Conservation (phyloP, 2,888 invertebrate species). For the Drosophila paramelanica region DNA sequence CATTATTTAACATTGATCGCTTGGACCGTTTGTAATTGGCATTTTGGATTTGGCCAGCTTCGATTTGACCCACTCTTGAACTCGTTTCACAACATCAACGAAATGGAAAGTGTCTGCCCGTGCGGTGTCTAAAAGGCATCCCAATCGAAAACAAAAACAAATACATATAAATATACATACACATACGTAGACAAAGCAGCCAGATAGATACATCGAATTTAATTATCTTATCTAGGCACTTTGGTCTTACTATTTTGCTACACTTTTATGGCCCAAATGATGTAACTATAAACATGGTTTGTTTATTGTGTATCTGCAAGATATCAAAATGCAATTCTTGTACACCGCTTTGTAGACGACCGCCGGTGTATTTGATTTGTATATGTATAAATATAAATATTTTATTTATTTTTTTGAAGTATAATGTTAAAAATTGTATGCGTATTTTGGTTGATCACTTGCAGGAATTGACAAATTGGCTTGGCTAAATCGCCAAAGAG, state of each 20-base stretch:
- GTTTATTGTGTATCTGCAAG: constrained; percentile 29
- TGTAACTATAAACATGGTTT: constrained; percentile 19
- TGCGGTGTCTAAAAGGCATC: constrained; percentile 35
- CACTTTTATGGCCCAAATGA: constrained; percentile 62
- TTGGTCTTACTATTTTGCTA: constrained; percentile 37
- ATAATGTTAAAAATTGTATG: neutral
- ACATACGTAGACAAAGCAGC: neutral
- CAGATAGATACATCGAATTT: constrained; percentile 12
- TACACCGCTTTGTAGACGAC: constrained; percentile 66
- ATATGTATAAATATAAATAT: too few relatives aligned
- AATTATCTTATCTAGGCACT: constrained; percentile 67
- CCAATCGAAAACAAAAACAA: constrained; percentile 16
- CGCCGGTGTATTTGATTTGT: constrained; percentile 47
- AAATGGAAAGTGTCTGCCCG: constrained; percentile 68
- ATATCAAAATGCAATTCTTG: constrained; percentile 61
- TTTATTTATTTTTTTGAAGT: too few relatives aligned
- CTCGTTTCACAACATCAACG: constrained; percentile 57
- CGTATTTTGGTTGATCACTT: neutral
- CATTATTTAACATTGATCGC: constrained; percentile 72
- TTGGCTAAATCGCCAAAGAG: constrained; percentile 26
- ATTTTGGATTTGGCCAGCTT: constrained; percentile 43
- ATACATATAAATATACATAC: constrained; percentile 3
- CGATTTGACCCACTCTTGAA: constrained; percentile 70
- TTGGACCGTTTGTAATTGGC: constrained; percentile 68
- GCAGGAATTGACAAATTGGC: constrained; percentile 51